Percentiles rank a stretch among this genome's conserved stretches.
Evolutionary conservation across 2,113 vertebrate species (phyloP).

Genomic region (Lepus timidus): DNA sequence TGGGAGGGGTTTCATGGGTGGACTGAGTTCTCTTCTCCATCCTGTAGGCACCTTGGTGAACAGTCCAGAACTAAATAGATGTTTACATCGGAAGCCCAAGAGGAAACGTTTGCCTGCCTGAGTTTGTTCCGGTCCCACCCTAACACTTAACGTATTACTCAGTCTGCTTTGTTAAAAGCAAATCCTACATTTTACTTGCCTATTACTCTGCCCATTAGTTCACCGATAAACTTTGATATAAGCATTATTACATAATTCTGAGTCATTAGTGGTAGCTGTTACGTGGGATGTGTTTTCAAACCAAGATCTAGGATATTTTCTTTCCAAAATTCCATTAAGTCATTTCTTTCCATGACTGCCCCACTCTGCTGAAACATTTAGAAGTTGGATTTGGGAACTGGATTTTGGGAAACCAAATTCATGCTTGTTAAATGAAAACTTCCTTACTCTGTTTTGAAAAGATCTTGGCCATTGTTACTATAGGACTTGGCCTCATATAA

Average conservation of each 20-base stretch:
- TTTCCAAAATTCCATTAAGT: constrained; percentile 48
- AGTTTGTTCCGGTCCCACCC: constrained; percentile 56
- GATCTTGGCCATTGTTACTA: constrained; percentile 44
- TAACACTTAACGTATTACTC: constrained; percentile 49
- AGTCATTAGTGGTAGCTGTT: constrained; percentile 38
- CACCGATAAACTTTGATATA: constrained; percentile 50
- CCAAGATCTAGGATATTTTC: constrained; percentile 41
- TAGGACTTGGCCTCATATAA: constrained; percentile 51
- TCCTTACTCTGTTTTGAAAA: constrained; percentile 64
- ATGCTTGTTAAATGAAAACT: constrained; percentile 46
- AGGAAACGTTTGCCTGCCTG: constrained; percentile 47
- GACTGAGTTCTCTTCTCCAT: neutral
- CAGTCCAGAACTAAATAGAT: constrained; percentile 41
- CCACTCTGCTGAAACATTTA: constrained; percentile 54
- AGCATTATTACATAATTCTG: constrained; percentile 41
- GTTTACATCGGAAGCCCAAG: constrained; percentile 43
- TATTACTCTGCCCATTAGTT: constrained; percentile 53
- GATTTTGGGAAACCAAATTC: constrained; percentile 69
- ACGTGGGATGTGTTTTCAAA: neutral
- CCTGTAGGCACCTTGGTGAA: neutral
- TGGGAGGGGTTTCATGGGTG: neutral
- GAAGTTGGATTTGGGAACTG: constrained; percentile 58
- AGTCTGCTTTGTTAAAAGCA: constrained; percentile 69
- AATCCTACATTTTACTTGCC: constrained; percentile 35
- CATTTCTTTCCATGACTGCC: constrained; percentile 54